Evolutionary conservation across 2,113 vertebrate genomes (phyloP), one percentile per base, ranked within the genome.

Genomic region (Ageneiosus marmoratus): DNA sequence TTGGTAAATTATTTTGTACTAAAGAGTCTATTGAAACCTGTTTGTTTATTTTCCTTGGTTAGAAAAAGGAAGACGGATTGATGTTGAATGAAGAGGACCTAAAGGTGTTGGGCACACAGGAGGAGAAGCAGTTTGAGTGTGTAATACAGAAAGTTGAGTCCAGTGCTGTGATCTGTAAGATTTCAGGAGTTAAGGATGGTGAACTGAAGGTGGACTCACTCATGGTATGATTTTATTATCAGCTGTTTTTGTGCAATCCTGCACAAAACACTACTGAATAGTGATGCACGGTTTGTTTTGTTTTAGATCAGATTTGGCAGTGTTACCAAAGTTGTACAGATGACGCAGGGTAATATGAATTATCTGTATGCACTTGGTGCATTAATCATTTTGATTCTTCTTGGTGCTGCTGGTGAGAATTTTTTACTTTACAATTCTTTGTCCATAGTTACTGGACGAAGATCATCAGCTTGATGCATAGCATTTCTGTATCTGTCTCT

Each of bases 31-130:
- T 44, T 15, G 22, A 20, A 11, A 10, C 4, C 46, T 15, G 63
- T 10, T 75, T 22, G 7, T n/a, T 7, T 10, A 9, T 77, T 27
- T 74, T 87, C 77, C 88, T 4, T 62, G 81, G 90, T 46, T 85
- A 99, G 97, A 98, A 97, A 96, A 93, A 90, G 84, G 91, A 90
- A 2, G 97, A 99, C 88, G 85, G 90, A n/a, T 92, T 99, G 88
- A 89, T 93, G 77, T 94, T 99, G 86, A 92, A 34, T 34, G 34
- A 11, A 32, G 82, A 65, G 0, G 98, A 99, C 76, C 75, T 99
- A 48, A 90, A 88, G 5, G 93, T 95, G n/a, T 89, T 89, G 65
- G 94, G 88, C 0, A 58, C 94, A 34, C 84, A 84, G 11, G 82
- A 88, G 10, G 85, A 87, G 6, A 85, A 88, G 20, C 0, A 80